Evolutionary conservation across 2,797 vertebrate genomes (phyloP).

Genomic region (Gymnopithys bicolor): DNA sequence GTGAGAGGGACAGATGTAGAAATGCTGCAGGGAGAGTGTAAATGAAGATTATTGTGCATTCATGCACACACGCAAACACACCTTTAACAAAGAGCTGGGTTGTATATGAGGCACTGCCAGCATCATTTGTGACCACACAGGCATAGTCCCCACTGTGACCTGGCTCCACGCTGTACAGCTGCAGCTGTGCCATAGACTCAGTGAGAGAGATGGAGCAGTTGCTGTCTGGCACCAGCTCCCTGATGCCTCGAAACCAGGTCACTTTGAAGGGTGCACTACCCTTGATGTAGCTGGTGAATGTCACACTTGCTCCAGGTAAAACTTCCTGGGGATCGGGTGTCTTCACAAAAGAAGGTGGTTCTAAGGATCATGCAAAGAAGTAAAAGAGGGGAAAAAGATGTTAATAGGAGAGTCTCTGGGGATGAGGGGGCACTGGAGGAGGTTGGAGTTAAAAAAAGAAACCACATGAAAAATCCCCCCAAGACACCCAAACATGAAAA

Average conservation of each 20-base stretch:
- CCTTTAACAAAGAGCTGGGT: slow-evolving; percentile 96
- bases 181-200: slow-evolving; percentile 84
- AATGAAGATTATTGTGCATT: neutral
- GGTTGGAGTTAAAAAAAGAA: neutral
- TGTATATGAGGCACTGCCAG: slow-evolving; percentile 91
- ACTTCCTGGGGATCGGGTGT: slow-evolving; percentile 90
- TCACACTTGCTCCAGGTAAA: slow-evolving; percentile 88
- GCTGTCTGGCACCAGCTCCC: slow-evolving; percentile 87
- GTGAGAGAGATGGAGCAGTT: slow-evolving; percentile 89
- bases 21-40: neutral
- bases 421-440: neutral
- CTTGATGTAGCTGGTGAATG: slow-evolving; percentile 84
- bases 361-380: slow-evolving; percentile 69
- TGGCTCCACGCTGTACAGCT: slow-evolving; percentile 89
- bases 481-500: neutral
- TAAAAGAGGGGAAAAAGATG: slow-evolving; percentile 11
- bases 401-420: neutral
- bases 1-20: neutral
- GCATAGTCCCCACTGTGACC: slow-evolving; percentile 89
- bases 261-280: slow-evolving; percentile 91
- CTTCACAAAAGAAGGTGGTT: slow-evolving; percentile 91
- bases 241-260: slow-evolving; percentile 94
- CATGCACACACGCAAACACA: slow-evolving; percentile 66
- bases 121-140: slow-evolving; percentile 92
- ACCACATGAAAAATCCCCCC: neutral